Percentiles rank a stretch among this genome's conserved stretches.
Evolutionary conservation across 1,140 invertebrate genomes (phyloP).

Genomic region (Catajapyx aquilonaris): DNA sequence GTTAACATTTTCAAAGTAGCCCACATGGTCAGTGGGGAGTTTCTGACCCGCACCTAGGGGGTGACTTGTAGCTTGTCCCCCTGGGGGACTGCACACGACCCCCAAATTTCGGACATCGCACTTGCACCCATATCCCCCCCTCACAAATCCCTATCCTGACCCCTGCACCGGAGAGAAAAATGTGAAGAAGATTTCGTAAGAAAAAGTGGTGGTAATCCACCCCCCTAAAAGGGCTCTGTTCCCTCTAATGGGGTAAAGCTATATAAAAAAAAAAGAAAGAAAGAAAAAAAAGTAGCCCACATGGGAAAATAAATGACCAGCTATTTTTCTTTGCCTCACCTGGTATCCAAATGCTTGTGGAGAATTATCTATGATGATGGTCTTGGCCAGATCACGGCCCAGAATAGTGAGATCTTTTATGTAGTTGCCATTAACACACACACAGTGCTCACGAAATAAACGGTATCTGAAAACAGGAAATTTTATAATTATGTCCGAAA

Average conservation of each 20-base stretch:
- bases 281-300: not conserved
- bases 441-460: constrained; percentile 85
- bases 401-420: constrained; percentile 89
- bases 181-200: not conserved
- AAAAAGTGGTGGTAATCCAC: not conserved
- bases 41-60: too few species aligned
- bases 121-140: too few species aligned
- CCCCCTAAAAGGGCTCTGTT: not conserved
- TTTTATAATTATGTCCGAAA: not conserved
- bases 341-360: constrained; percentile 82
- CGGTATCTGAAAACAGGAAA: constrained; percentile 31
- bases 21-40: too few species aligned
- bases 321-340: constrained; percentile 21
- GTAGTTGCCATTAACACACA: constrained; percentile 89
- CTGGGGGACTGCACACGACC: too few species aligned
- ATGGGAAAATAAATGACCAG: not conserved
- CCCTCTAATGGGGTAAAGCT: not conserved
- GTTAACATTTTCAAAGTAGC: too few species aligned
- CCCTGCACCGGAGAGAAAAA: too few species aligned
- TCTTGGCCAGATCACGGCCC: constrained; percentile 76
- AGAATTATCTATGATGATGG: constrained; percentile 82
- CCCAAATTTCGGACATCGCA: too few species aligned
- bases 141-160: too few species aligned
- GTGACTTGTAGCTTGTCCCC: too few species aligned
- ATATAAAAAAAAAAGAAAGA: constrained; percentile 2